Conservation (phyloP, 2,797 vertebrate genomes). For the Gobio occitaniae region DNA sequence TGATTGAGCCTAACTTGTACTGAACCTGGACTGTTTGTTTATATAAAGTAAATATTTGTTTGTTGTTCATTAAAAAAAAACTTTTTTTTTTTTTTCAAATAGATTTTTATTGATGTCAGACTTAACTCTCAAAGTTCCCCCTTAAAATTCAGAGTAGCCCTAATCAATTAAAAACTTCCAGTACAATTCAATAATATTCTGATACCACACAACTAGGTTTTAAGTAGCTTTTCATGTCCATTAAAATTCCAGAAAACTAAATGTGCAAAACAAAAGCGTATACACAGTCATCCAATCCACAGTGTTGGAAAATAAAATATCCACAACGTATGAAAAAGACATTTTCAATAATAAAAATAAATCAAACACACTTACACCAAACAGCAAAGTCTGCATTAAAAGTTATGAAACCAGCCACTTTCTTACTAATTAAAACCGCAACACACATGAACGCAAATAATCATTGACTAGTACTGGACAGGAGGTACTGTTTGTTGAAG, state of each 20-base stretch:
- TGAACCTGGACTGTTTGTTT: neutral
- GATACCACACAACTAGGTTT: slow-evolving; percentile 19
- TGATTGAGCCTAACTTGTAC: neutral
- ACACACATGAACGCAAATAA: neutral
- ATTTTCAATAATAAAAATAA: slow-evolving; percentile 11
- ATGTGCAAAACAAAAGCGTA: slow-evolving; percentile 48
- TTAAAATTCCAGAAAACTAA: slow-evolving; percentile 1
- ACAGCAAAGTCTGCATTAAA: slow-evolving; percentile 21
- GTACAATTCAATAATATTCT: slow-evolving; percentile 35
- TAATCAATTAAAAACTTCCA: slow-evolving; percentile 33
- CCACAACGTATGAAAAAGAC: slow-evolving; percentile 33
- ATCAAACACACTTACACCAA: slow-evolving; percentile 18
- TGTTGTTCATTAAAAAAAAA: neutral
- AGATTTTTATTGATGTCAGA: slow-evolving; percentile 25
- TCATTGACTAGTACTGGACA: slow-evolving; percentile 38
- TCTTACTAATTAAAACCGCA: neutral
- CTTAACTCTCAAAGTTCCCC: neutral
- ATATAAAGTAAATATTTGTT: neutral
- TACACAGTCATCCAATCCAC: slow-evolving; percentile 24
- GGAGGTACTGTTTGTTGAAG: slow-evolving; percentile 47
- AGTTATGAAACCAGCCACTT: slow-evolving; percentile 37
- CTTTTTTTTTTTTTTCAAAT: neutral
- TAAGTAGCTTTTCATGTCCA: neutral
- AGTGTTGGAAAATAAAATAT: slow-evolving; percentile 6
- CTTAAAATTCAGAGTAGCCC: neutral